Evolutionary conservation across 2,797 vertebrate species (phyloP), one percentile per base, ranked within the genome.

Genomic region (Bucorvus abyssinicus): DNA sequence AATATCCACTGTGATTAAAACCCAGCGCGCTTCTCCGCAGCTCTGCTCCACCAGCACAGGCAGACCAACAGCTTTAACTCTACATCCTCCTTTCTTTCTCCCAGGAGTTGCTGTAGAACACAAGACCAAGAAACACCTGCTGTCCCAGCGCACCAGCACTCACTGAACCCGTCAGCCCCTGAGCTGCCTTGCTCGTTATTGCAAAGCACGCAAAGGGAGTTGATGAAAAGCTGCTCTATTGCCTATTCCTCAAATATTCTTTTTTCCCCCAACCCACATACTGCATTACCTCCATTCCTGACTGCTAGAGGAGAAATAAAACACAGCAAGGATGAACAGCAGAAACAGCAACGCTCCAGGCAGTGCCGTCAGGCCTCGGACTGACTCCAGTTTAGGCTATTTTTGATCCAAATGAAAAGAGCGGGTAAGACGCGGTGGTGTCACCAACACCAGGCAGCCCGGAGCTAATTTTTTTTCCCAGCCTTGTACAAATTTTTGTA

Each of bases 371-470:
- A 84, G 89, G 95, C 95, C 95, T 88, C 73, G 24, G 7, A 63
- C 3, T 73, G 21, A 63, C 67, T 82, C 79, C 36, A 10, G 7
- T 55, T 80, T 27, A 69, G 9, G 40, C 73, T 30, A 29, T 27
- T 60, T 81, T 55, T 21, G 1, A 40, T 7, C 64, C 12, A 12
- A 52, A 14, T 1, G 0, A 24, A 23, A 34, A 57, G 52, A 34
- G 53, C 0, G 4, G 47, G 11, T 52, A 55, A 50, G 30, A 26
- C 4, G 14, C 0, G 0, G 59, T 32, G 20, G 20, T 30, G 38
- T 38, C 38, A 7, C 0, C 5, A 84, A 40, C 2, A 0, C 38
- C 59, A 32, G 63, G 4, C 21, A 90, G 57, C 50, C 61, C 3
- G 8, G 12, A 56, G 63, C 36, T 81, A 1, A 30, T 93, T 67